phyloP scores from a whole-genome alignment of 2,888 invertebrate species.

The Parasteatoda lunata region DNA sequence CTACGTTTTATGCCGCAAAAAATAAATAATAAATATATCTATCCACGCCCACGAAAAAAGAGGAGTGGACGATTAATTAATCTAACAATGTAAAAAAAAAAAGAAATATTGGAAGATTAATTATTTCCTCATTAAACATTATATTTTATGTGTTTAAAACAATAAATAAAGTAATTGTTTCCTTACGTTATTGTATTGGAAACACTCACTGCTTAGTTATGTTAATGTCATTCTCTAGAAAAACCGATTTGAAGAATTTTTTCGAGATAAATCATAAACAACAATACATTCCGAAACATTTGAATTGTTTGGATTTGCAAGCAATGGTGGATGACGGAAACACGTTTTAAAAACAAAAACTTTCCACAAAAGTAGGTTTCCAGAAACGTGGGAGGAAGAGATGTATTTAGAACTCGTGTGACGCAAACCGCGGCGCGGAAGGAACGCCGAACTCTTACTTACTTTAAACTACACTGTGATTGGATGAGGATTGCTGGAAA shows the following conservation, averaged over 20 bases:
- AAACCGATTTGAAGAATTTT: background rate
- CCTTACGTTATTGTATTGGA: too few relatives aligned
- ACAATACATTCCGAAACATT: background rate
- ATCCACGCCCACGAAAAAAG: too few relatives aligned
- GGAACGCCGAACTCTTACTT: background rate
- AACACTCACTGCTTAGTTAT: background rate
- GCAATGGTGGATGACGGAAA: slow-evolving; percentile 6
- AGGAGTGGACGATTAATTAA: too few relatives aligned
- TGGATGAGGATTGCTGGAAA: slow-evolving; percentile 14
- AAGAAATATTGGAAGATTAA: too few relatives aligned
- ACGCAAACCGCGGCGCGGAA: background rate
- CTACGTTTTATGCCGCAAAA: too few relatives aligned
- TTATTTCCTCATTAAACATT: too few relatives aligned
- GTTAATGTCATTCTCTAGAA: background rate
- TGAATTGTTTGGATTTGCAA: slow-evolving; percentile 28
- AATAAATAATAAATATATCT: too few relatives aligned
- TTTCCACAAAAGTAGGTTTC: background rate
- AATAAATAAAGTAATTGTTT: too few relatives aligned
- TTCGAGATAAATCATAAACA: background rate
- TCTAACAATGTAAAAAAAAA: too few relatives aligned
- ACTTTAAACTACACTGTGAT: slow-evolving; percentile 20
- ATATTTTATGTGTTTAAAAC: too few relatives aligned
- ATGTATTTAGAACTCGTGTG: background rate
- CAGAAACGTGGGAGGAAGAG: background rate
- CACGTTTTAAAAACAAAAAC: slow-evolving; percentile 6